Conservation (phyloP, 2,888 invertebrate species). For the Orgyia antiqua region DNA sequence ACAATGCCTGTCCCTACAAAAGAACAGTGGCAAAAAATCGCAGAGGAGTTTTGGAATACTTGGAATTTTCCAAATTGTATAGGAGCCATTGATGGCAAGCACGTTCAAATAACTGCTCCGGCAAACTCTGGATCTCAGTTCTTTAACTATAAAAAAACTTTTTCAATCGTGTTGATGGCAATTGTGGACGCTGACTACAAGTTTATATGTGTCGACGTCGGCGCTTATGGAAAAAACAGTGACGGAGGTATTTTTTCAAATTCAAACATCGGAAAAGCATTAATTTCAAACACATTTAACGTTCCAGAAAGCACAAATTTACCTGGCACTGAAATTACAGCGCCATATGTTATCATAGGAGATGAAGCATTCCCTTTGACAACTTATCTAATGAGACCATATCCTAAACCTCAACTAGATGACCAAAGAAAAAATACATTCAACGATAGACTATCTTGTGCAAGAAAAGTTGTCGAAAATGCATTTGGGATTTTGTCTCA, state of each 20-base stretch:
- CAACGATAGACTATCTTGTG: constrained; percentile 4
- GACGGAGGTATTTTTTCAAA: too few species aligned
- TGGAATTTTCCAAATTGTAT: constrained; percentile 2
- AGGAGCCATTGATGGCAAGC: constrained; percentile 1
- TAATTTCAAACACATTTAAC: too few species aligned
- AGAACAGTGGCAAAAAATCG: constrained; percentile 10
- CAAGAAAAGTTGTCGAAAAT: constrained; percentile 1
- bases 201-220: too few species aligned
- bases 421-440: constrained; percentile 3
- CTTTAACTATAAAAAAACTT: too few species aligned
- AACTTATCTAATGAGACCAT: constrained; percentile 8
- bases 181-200: too few species aligned
- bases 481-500: constrained; percentile 4
- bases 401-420: neutral
- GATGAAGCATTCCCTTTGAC: constrained; percentile 1
- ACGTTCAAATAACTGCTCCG: too few species aligned
- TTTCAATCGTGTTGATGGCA: too few species aligned
- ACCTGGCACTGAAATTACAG: neutral
- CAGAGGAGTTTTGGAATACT: constrained; percentile 9
- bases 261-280: too few species aligned
- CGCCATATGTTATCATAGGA: constrained; percentile 1
- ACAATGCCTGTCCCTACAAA: constrained; percentile 4
- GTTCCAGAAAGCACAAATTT: neutral
- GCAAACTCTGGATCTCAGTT: too few species aligned
- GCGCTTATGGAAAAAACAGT: too few species aligned